Conservation (phyloP, 2,113 vertebrate species). For the Hippocampus zosterae region DNA sequence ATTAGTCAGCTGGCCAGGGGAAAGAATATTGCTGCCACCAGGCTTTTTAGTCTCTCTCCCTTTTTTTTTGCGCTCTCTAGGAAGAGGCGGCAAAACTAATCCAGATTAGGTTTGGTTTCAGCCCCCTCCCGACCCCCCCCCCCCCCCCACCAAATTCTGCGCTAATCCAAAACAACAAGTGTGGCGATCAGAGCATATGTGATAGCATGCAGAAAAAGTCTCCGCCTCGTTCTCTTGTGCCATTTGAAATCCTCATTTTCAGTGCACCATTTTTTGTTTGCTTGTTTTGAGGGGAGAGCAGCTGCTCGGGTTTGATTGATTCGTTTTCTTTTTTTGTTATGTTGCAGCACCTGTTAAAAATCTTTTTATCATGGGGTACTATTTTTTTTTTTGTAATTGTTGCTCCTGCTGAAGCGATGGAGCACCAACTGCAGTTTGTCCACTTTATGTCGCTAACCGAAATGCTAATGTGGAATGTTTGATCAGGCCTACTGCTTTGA, state of each 20-base stretch:
- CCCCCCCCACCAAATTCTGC: conserved; percentile 32
- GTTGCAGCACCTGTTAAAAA: too few relatives aligned
- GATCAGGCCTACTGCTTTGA: neutral
- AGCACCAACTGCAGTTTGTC: too few relatives aligned
- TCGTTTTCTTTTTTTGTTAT: too few relatives aligned
- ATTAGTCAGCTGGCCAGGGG: conserved; percentile 48
- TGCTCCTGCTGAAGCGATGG: too few relatives aligned
- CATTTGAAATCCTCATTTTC: neutral
- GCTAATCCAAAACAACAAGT: conserved; percentile 51
- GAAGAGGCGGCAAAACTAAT: conserved; percentile 52
- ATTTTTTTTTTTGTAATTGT: too few relatives aligned
- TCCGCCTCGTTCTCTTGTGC: conserved; percentile 4
- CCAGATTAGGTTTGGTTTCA: conserved; percentile 59
- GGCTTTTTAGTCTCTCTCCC: conserved; percentile 28
- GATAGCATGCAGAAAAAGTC: conserved; percentile 20
- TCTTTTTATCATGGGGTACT: too few relatives aligned
- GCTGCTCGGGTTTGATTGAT: too few relatives aligned
- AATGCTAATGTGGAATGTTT: neutral
- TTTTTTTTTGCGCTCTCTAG: conserved; percentile 35
- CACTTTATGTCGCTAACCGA: too few relatives aligned
- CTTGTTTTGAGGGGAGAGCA: too few relatives aligned
- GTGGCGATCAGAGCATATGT: conserved; percentile 20
- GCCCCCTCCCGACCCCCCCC: neutral
- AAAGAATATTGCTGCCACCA: conserved; percentile 50
- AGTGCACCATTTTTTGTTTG: too few relatives aligned